phyloP scores from a whole-genome alignment of 1,140 invertebrate genomes.

The Contarinia nasturtii region DNA sequence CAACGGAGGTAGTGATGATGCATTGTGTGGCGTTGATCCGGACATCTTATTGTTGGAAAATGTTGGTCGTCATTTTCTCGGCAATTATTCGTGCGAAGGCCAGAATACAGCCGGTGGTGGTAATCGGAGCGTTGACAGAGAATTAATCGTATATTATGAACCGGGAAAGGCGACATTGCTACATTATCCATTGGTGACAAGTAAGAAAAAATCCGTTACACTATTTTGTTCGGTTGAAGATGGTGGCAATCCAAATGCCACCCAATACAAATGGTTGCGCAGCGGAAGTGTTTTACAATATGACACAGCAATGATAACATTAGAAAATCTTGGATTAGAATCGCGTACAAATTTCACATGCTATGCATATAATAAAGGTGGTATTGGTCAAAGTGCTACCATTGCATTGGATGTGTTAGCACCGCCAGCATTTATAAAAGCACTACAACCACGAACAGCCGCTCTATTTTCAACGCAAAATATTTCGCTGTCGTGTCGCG shows the following conservation, averaged over 20 bases:
- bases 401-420: slow-evolving; percentile 64
- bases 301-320: slow-evolving; percentile 49
- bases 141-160: slow-evolving; percentile 40
- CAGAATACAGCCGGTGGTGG: slow-evolving; percentile 75
- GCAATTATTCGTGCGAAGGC: slow-evolving; percentile 81
- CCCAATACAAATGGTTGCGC: slow-evolving; percentile 58
- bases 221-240: slow-evolving; percentile 67
- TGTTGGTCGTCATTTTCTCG: slow-evolving; percentile 66
- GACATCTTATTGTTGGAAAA: slow-evolving; percentile 62
- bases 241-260: slow-evolving; percentile 53
- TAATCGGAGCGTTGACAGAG: slow-evolving; percentile 43
- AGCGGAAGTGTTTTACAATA: slow-evolving; percentile 53
- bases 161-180: slow-evolving; percentile 50
- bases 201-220: slow-evolving; percentile 58
- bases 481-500: slow-evolving; percentile 64
- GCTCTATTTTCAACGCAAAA: slow-evolving; percentile 40
- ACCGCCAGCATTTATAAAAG: slow-evolving; percentile 67
- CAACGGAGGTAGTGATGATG: slow-evolving; percentile 13
- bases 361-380: slow-evolving; percentile 61
- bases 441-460: slow-evolving; percentile 62
- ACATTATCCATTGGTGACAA: slow-evolving; percentile 49
- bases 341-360: slow-evolving; percentile 75
- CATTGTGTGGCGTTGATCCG: slow-evolving; percentile 66
- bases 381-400: slow-evolving; percentile 49
- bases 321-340: slow-evolving; percentile 60